A percentile compares a stretch with the other conserved stretches of the same genome.
Evolutionary conservation across 2,797 vertebrate genomes (phyloP).

Genomic region (Pogonophryne albipinna): DNA sequence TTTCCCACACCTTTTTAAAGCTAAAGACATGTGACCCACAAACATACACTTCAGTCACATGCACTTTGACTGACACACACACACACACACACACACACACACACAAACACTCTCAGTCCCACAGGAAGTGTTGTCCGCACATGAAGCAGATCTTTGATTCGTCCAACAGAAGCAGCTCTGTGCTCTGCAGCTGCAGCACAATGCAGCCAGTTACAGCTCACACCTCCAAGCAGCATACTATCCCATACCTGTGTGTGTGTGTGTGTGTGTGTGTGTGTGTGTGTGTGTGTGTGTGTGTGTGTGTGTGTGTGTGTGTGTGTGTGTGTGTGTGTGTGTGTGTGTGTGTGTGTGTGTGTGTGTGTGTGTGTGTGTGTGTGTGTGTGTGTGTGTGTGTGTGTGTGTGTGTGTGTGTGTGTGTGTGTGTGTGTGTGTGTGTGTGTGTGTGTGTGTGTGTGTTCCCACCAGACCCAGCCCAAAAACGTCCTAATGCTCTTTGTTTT

Average conservation of each 20-base stretch:
- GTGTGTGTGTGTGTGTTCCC: constrained; percentile 35
- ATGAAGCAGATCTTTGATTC: constrained; percentile 78
- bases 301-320: neutral
- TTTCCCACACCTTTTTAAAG: neutral
- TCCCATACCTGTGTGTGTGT: constrained; percentile 51
- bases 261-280: constrained; percentile 6
- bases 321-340: too few species aligned
- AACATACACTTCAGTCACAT: constrained; percentile 44
- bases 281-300: constrained; percentile 29
- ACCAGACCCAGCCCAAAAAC: constrained; percentile 14
- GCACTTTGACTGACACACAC: constrained; percentile 5
- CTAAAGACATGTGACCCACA: constrained; percentile 26
- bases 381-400: neutral
- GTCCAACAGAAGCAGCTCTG: constrained; percentile 76
- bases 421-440: neutral
- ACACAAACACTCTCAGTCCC: constrained; percentile 46
- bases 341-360: too few species aligned
- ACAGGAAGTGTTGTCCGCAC: constrained; percentile 72
- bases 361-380: constrained; percentile 6
- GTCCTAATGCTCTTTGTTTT: constrained; percentile 32
- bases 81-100: constrained; percentile 13
- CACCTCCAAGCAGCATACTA: constrained; percentile 74
- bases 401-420: neutral
- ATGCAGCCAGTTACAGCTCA: constrained; percentile 77
- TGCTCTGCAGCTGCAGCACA: constrained; percentile 79